Conservation (phyloP, 2,888 invertebrate genomes). For the Labia minor region DNA sequence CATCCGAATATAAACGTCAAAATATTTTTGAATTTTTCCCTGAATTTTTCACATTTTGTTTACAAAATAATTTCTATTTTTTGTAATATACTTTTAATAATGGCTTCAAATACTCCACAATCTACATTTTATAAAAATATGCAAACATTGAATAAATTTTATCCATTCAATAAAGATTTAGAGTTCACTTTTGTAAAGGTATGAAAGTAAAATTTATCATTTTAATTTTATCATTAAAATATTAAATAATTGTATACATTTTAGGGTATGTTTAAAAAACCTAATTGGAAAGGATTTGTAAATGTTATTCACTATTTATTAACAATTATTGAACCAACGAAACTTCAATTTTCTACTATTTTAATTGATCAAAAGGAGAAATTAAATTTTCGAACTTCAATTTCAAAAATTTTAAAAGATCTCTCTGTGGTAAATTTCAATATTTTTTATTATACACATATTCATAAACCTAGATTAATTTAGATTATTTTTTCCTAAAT, state of each 20-base stretch:
- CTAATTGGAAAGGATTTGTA: neutral
- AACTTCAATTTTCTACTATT: neutral
- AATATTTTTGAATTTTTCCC: too few species aligned
- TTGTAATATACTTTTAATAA: too few species aligned
- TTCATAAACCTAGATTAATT: neutral
- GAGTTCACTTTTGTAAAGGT: neutral
- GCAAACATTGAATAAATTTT: neutral
- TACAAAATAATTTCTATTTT: too few species aligned
- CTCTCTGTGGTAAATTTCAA: neutral
- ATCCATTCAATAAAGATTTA: neutral
- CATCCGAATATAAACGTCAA: too few species aligned
- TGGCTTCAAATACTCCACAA: neutral
- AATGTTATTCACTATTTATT: neutral
- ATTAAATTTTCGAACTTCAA: neutral
- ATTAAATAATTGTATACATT: neutral
- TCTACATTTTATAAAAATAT: neutral
- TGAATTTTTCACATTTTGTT: too few species aligned
- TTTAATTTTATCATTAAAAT: neutral
- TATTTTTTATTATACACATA: neutral
- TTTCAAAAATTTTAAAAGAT: conserved; percentile 3
- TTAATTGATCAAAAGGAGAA: neutral
- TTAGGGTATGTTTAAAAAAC: neutral
- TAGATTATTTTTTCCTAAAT: neutral
- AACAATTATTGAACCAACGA: neutral
- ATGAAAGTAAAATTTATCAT: neutral